Evolutionary conservation across 23 tunicate species (phyloP).

Genomic region (Styela clava): DNA sequence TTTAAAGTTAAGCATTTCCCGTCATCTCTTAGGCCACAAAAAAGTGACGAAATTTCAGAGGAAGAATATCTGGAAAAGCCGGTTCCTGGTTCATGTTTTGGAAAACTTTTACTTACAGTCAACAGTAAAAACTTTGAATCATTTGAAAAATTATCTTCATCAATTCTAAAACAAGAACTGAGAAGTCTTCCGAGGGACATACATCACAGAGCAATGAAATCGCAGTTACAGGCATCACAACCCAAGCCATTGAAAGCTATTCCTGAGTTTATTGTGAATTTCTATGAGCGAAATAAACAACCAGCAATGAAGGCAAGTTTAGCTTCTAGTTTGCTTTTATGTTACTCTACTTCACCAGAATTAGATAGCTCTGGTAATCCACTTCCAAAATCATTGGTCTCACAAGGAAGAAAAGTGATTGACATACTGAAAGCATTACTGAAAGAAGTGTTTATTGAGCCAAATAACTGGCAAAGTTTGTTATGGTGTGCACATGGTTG

Average conservation of each 20-base stretch:
- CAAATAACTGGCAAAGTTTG: slow-evolving; percentile 53
- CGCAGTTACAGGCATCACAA: slow-evolving; percentile 24
- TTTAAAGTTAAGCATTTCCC: slow-evolving; percentile 53
- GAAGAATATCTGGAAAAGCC: slow-evolving; percentile 34
- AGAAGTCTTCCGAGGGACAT: slow-evolving; percentile 59
- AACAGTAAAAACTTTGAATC: background rate
- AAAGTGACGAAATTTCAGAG: slow-evolving; percentile 11
- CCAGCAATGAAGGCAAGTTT: slow-evolving; percentile 50
- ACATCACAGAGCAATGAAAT: slow-evolving; percentile 55
- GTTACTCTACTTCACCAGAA: slow-evolving; percentile 28
- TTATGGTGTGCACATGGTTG: slow-evolving; percentile 41
- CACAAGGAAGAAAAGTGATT: slow-evolving; percentile 36
- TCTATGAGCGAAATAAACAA: slow-evolving; percentile 60
- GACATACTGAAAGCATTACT: slow-evolving; percentile 60
- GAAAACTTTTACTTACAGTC: slow-evolving; percentile 1
- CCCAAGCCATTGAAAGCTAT: slow-evolving; percentile 31
- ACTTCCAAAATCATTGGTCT: slow-evolving; percentile 23
- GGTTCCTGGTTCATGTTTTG: slow-evolving; percentile 19
- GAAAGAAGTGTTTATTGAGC: slow-evolving; percentile 71
- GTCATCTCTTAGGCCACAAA: slow-evolving; percentile 25
- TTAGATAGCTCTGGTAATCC: slow-evolving; percentile 14
- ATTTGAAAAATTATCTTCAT: slow-evolving; percentile 40
- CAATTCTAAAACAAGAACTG: slow-evolving; percentile 42
- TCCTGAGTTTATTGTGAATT: slow-evolving; percentile 33
- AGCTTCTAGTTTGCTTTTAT: slow-evolving; percentile 47